Base-by-base conservation (phyloP, 2,113 vertebrate genomes). In the Albula goreensis region DNA sequence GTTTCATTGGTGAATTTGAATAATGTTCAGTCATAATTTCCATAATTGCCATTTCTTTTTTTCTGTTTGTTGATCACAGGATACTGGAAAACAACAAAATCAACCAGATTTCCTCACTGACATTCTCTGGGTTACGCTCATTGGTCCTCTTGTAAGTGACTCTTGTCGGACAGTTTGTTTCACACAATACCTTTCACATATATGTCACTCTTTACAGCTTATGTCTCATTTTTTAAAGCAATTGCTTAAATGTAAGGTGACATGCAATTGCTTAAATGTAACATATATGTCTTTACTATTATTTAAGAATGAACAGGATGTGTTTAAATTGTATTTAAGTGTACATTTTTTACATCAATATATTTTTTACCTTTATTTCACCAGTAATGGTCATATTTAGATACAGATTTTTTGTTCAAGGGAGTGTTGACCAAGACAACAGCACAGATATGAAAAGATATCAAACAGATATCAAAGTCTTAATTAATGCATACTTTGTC, bases 71-170 rank as follows among this genome's bases (percentile, higher is more conserved):
- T 7, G 83, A 91, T 93, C 91, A 41, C 87, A 99, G 98, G 90
- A 96, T 99, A 90, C 95, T 99, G 88, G 97, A 99, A 94, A 97
- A 98, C 91, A 99, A 99, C 91, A 96, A 94, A 85, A 96, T 99
- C 91, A 96, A 91, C 90, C 95, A 94, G 80, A 95, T 99, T 85
- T 97, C 96, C n/a, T 93, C 97, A 41, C 89, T 94, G 89, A 97
- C 96, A 22, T 99, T 99, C 92, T 96, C 97, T 7, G 98, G 98
- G 85, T 93, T 99, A 81, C 95, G 95, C 92, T 99, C 97, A 1
- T 96, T 99, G 53, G 96, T 99, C 90, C 94, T 99, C 83, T 91
- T 99, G 98, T 99, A 94, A 98, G 97, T 97, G 93, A 83, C 50
- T 12, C 10, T 6, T 70, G 52, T 78, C 51, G 51, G 31, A 74